Base-by-base conservation (phyloP, 2,888 invertebrate genomes). In the Globia sparganii region DNA sequence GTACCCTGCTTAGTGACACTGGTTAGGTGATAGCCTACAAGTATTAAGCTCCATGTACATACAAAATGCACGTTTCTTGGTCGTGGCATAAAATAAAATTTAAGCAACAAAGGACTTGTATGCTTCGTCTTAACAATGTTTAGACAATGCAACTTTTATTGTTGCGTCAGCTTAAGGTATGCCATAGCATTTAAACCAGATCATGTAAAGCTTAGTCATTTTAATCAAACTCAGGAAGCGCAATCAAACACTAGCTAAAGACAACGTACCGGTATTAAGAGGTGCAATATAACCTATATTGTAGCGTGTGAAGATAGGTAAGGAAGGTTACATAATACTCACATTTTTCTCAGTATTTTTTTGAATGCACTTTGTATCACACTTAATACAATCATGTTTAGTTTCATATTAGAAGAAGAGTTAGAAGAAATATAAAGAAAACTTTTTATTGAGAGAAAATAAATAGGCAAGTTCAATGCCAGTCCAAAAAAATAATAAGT, bases 321-420 rank as follows among this genome's bases (percentile, higher is more conserved):
- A 37, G n/a, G n/a, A 40, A 28, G 49, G 25, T 15, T 25, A 49
- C 1, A 43, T 28, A n/a, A 40, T 67, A 88, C 95, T 95, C 82
- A 95, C 95, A 95, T 91, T 88, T 90, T 93, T 59, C 77, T 92
- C 46, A 95, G 80, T 18, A 95, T 75, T 83, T 92, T 92, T 87
- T 94, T 92, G 74, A 95, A 90, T 15, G 92, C 91, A 73, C 87
- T 78, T 88, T 93, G 92, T 53, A 96, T 87, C 58, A 69, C 58
- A 73, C 34, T 72, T 46, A 83, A 31, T 8, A 76, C 13, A 67
- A 70, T 70, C 87, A 87, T 83, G 6, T 62, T 72, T 59, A 61
- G 28, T 49, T 64, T 62, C 18, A 2, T 68, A 21, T n/a, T 56
- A 61, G 25, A 53, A 59, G 56, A 58, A 71, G 9, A 9, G 76